These are phyloP conservation scores for Lepidotrigona ventralis DNA, from an alignment of 1,140 invertebrate species.

Conservation along the genomic window DNA sequence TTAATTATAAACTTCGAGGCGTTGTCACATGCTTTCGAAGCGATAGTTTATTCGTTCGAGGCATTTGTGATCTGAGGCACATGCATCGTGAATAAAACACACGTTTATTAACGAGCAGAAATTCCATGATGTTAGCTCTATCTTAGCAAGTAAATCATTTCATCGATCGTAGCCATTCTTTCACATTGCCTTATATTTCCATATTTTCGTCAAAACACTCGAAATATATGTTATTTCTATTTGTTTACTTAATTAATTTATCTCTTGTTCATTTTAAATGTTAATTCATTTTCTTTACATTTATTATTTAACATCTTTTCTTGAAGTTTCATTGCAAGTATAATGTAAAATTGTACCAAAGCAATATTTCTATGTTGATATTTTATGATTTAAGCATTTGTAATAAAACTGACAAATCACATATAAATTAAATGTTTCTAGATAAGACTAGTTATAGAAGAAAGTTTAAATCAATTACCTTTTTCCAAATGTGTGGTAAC, in stretches of 20 bases:
- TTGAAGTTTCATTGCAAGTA: not conserved
- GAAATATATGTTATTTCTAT: not conserved
- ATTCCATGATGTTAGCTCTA: not conserved
- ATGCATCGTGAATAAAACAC: not conserved
- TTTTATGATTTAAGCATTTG: not conserved
- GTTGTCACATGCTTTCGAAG: not conserved
- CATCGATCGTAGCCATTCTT: not conserved
- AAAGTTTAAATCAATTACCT: conserved; percentile 98
- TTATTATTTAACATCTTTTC: not conserved
- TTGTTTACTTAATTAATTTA: not conserved
- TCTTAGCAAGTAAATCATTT: not conserved
- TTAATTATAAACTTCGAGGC: not conserved
- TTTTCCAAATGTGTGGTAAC: conserved; percentile 93
- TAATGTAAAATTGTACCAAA: not conserved
- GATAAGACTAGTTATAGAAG: conserved; percentile 94
- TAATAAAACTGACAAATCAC: not conserved
- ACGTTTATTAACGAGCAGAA: not conserved
- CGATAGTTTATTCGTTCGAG: not conserved
- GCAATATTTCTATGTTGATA: not conserved
- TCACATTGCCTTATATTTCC: not conserved
- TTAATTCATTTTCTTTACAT: no score
- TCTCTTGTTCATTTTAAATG: no score
- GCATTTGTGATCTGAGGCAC: not conserved
- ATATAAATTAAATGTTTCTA: conserved; percentile 49
- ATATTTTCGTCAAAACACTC: no score